Conservation (phyloP, 2,113 vertebrate species). For the Phylloscopus whistleri region DNA sequence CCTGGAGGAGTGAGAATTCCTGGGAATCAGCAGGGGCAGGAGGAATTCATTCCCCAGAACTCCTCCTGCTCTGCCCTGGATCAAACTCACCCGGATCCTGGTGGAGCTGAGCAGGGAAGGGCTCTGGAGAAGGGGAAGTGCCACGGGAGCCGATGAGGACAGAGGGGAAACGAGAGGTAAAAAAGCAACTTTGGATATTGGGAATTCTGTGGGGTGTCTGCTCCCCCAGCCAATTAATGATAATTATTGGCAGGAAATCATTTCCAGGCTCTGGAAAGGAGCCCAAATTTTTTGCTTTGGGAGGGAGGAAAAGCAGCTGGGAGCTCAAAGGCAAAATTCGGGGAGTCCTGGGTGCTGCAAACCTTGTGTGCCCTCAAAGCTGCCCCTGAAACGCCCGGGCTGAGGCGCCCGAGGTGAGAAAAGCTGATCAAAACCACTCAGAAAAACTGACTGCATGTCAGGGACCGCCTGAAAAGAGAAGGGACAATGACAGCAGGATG, state of each 20-base stretch:
- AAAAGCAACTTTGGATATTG: background rate
- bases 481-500: accelerated
- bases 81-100: accelerated
- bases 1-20: accelerated
- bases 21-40: accelerated
- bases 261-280: background rate
- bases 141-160: accelerated
- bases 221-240: background rate
- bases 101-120: background rate
- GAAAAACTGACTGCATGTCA: accelerated
- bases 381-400: accelerated
- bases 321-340: background rate
- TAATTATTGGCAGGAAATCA: background rate
- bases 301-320: background rate
- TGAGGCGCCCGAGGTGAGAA: accelerated
- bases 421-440: accelerated
- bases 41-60: accelerated
- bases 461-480: accelerated
- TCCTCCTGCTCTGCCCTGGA: accelerated
- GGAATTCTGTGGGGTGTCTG: accelerated
- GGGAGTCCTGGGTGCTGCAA: background rate
- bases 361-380: accelerated
- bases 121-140: background rate
- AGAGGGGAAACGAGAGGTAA: background rate
- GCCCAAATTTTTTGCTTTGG: background rate